Evolutionary conservation across 2,888 invertebrate genomes (phyloP).

Genomic region (Scaptomyza polygonia): DNA sequence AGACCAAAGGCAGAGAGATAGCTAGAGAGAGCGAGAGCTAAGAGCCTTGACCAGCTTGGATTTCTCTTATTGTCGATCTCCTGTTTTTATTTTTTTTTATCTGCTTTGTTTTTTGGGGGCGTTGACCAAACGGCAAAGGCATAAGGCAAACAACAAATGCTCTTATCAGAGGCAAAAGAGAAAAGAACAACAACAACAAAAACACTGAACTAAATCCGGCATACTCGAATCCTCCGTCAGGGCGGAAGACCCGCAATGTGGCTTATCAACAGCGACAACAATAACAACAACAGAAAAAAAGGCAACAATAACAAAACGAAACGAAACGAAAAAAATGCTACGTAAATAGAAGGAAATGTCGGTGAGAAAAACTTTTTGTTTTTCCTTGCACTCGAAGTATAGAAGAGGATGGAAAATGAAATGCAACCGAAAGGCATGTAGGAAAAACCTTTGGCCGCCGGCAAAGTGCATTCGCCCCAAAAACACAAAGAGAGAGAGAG

Average conservation of each 20-base stretch:
- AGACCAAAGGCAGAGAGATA: no score
- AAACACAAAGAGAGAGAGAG: neutral
- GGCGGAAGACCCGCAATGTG: slow-evolving; percentile 70
- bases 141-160: slow-evolving; percentile 23
- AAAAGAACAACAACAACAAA: no score
- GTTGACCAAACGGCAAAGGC: slow-evolving; percentile 57
- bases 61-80: slow-evolving; percentile 6
- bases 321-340: slow-evolving; percentile 25
- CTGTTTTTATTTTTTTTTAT: slow-evolving; percentile 9
- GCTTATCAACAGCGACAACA: slow-evolving; percentile 58
- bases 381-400: slow-evolving; percentile 24
- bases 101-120: slow-evolving; percentile 47
- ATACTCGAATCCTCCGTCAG: slow-evolving; percentile 62
- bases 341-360: slow-evolving; percentile 41
- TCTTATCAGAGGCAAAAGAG: slow-evolving; percentile 45
- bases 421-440: slow-evolving; percentile 36
- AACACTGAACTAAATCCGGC: slow-evolving; percentile 19
- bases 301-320: slow-evolving; percentile 24
- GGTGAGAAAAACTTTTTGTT: slow-evolving; percentile 27
- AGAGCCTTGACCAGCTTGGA: slow-evolving; percentile 33
- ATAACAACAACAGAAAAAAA: slow-evolving; percentile 30
- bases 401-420: slow-evolving; percentile 9
- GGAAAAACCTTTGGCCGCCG: slow-evolving; percentile 67
- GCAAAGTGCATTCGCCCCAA: slow-evolving; percentile 72
- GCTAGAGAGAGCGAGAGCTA: neutral